These are phyloP conservation scores for Perca fluviatilis DNA, from an alignment of 2,113 vertebrate species.

Conservation along the genomic window DNA sequence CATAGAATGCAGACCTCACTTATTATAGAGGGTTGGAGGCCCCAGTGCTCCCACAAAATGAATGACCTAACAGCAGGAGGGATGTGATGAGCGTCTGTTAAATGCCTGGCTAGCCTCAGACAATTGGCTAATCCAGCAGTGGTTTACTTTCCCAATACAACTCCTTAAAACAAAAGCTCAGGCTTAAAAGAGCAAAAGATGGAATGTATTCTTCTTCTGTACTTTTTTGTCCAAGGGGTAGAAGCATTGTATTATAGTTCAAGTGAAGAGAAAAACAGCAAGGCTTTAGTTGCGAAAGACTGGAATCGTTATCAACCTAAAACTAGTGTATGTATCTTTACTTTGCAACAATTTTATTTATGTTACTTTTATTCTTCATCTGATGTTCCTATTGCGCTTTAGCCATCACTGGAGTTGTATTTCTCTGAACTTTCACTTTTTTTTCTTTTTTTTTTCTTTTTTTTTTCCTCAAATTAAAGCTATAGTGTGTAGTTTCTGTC, in stretches of 20 bases:
- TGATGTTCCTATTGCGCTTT: neutral
- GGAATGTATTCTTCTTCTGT: constrained; percentile 27
- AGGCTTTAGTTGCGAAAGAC: neutral
- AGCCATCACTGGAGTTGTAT: neutral
- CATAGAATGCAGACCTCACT: constrained; percentile 48
- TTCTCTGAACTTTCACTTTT: neutral
- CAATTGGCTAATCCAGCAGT: constrained; percentile 64
- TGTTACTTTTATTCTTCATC: neutral
- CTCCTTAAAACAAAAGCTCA: constrained; percentile 43
- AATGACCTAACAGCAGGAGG: constrained; percentile 75
- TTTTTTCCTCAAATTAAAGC: neutral
- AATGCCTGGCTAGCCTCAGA: constrained; percentile 49
- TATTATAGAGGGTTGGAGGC: constrained; percentile 73
- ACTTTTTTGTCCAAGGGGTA: neutral
- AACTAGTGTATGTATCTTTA: neutral
- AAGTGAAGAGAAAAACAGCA: neutral
- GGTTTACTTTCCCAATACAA: constrained; percentile 56
- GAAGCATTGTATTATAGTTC: neutral
- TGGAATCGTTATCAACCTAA: neutral
- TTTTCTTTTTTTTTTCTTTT: neutral
- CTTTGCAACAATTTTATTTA: neutral
- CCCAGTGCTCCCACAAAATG: constrained; percentile 66
- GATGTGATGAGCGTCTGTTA: constrained; percentile 67
- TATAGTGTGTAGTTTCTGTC: too few species aligned
- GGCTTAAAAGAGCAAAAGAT: constrained; percentile 23